A percentile compares a stretch with the other conserved stretches of the same genome.
phyloP scores from a whole-genome alignment of 2,888 invertebrate species.

The Melolontha melolontha region DNA sequence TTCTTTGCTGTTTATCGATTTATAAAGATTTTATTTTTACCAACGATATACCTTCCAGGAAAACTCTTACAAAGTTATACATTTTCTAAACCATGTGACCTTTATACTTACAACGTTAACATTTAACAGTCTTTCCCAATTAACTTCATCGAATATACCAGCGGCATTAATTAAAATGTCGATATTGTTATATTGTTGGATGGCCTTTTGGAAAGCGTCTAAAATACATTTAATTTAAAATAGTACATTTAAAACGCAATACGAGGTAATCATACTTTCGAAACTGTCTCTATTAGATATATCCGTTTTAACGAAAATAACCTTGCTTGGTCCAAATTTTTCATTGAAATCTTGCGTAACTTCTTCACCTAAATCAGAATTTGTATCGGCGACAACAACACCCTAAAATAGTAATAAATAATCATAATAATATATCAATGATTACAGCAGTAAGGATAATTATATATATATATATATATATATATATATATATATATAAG shows the following conservation, averaged over 20 bases:
- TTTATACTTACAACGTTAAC: conserved; percentile 3
- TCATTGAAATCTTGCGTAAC: conserved; percentile 14
- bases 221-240: not conserved
- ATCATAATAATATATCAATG: no score
- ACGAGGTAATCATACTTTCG: conserved; percentile 29
- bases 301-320: conserved; percentile 39
- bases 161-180: conserved; percentile 13
- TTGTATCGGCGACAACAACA: conserved; percentile 38
- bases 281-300: conserved; percentile 41
- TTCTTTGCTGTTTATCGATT: no score
- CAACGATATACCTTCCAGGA: no score
- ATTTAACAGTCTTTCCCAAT: not conserved
- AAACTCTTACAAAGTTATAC: no score
- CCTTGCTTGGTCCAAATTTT: conserved; percentile 23
- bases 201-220: conserved; percentile 10
- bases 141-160: not conserved
- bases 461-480: no score
- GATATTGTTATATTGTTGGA: conserved; percentile 3
- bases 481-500: no score
- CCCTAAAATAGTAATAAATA: conserved; percentile 40
- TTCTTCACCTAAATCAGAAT: conserved; percentile 16
- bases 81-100: no score
- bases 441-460: no score
- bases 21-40: no score
- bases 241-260: no score